phyloP scores from a whole-genome alignment of 2,113 vertebrate species.

The Macrotus californicus region DNA sequence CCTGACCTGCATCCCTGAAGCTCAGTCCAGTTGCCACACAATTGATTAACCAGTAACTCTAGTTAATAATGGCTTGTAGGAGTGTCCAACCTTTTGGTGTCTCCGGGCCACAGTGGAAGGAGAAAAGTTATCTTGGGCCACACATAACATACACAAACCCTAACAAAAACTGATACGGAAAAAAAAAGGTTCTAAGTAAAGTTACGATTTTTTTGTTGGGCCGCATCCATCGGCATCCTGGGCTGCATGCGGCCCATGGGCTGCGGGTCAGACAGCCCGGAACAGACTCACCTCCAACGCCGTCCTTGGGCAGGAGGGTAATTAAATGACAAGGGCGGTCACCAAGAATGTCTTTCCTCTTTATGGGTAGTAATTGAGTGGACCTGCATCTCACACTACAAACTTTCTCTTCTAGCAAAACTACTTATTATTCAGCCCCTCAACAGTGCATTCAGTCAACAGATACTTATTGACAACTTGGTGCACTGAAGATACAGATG shows the following conservation, averaged over 20 bases:
- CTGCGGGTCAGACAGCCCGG: too few relatives aligned
- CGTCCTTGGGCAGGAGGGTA: background rate
- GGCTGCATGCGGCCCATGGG: too few relatives aligned
- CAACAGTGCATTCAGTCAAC: background rate
- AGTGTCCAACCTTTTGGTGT: too few relatives aligned
- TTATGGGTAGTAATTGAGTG: background rate
- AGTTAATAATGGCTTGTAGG: background rate
- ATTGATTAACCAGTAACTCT: background rate
- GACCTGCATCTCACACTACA: background rate
- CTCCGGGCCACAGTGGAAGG: too few relatives aligned
- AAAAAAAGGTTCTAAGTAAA: too few relatives aligned
- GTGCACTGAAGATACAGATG: background rate
- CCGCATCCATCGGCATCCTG: too few relatives aligned
- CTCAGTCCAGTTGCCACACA: background rate
- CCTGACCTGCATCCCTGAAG: background rate
- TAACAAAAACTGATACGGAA: too few relatives aligned
- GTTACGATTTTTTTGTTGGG: too few relatives aligned
- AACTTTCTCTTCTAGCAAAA: background rate
- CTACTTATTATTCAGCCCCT: background rate
- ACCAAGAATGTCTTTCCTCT: background rate
- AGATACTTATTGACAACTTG: background rate
- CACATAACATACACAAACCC: too few relatives aligned
- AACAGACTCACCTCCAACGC: background rate
- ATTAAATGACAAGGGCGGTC: background rate
- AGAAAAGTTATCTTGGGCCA: too few relatives aligned